Evolutionary conservation across 2,113 vertebrate species (phyloP).

Genomic region (Seriola rivoliana): DNA sequence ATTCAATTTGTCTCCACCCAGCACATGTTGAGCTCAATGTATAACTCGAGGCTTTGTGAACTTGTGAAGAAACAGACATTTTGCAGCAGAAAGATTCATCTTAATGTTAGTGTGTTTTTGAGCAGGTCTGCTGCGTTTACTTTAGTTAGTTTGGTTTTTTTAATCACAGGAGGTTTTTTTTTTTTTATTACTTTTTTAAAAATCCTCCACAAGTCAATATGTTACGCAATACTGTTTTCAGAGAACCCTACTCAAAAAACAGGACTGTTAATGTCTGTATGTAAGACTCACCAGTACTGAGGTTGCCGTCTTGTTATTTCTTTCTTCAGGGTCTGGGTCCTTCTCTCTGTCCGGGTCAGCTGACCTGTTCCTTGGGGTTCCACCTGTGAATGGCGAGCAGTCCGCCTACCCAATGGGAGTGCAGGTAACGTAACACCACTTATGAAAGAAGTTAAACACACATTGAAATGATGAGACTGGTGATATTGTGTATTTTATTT

Average conservation of each 20-base stretch:
- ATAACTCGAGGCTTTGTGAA: not conserved
- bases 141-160: not conserved
- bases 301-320: not conserved
- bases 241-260: no score
- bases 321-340: slow-evolving; percentile 88
- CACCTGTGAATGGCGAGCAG: slow-evolving; percentile 90
- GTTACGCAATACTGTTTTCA: no score
- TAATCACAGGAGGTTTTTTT: not conserved
- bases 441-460: not conserved
- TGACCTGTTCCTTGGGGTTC: slow-evolving; percentile 92
- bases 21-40: not conserved
- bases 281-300: not conserved
- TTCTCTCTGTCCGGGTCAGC: slow-evolving; percentile 92
- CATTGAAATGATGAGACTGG: not conserved
- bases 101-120: not conserved
- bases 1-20: not conserved
- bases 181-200: no score
- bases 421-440: slow-evolving; percentile 82
- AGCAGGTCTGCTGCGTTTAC: not conserved
- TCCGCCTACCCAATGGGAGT: slow-evolving; percentile 86
- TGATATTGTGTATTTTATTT: not conserved
- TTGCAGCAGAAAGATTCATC: not conserved
- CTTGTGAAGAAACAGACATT: no score
- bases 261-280: not conserved
- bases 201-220: no score